Base-by-base conservation (phyloP, 1,140 invertebrate species). In the Hypsibius dujardini region DNA sequence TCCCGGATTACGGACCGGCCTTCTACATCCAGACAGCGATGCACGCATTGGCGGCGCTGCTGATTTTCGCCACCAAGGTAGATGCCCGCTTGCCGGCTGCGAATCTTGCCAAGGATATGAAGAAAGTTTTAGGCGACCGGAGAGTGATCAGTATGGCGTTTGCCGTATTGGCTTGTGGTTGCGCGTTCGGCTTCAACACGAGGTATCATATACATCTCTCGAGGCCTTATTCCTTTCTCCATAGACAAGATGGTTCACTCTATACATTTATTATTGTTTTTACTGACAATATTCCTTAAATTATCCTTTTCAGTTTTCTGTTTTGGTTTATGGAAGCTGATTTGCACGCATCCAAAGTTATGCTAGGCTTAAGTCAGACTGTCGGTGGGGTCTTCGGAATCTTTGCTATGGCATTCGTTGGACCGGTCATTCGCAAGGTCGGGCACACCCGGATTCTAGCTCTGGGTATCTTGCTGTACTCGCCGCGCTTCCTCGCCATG, bases 291-390 rank as follows among this genome's bases (percentile, higher is more conserved):
- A 28, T 28, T 67, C 42, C 7, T 56, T 56, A 67, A 67, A 15
- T 56, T 12, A 56, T 56, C 50, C n/a, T 67, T 42, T 67, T 12
- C 62, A 67, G 62, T 12, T 67, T 67, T 45, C 62, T 67, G 12
- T 42, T 67, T 3, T 67, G 62, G 62, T 67, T 15, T 45, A 67
- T 67, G 62, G 12, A 15, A 42, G 62, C 12, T 7, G 62, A 67
- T 3, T 42, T 67, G 62, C 62, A 67, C 42, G 12, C 62, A 42
- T 15, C 62, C 12, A 67, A 67, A 42, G 12, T 67, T 3, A 12
- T 67, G 62, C 12, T 67, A 42, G 62, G 62, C 45, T 42, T 67
- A 12, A 67, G 12, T 67, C 62, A 67, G 42, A 67, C 62, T 42
- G 42, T 67, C 42, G 12, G 12, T 7, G 62, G 62, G 62, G 12